A percentile compares a stretch with the other conserved stretches of the same genome.
These are phyloP conservation scores for Gymnorhina tibicen DNA, from an alignment of 2,113 vertebrate species.

Conservation along the genomic window DNA sequence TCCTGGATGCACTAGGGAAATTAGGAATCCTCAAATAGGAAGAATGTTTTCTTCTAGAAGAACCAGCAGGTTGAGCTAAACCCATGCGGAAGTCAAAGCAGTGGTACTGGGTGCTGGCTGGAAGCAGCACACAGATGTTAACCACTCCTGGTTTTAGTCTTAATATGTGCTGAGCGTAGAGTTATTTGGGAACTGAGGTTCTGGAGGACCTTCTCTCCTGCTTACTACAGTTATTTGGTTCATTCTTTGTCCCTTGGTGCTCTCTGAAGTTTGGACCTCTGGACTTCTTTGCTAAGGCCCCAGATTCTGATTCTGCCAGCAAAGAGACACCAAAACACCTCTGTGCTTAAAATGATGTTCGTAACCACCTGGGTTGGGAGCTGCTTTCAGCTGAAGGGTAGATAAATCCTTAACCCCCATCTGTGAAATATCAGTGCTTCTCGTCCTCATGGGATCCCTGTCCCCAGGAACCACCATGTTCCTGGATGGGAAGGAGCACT, in stretches of 20 bases:
- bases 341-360: accelerated
- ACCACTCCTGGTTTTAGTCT: not conserved
- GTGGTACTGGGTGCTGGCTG: not conserved
- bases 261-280: not conserved
- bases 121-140: not conserved
- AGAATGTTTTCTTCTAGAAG: not conserved
- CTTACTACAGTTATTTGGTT: not conserved
- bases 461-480: not conserved
- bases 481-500: not conserved
- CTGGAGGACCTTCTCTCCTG: not conserved
- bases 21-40: not conserved
- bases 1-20: not conserved
- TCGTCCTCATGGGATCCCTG: not conserved
- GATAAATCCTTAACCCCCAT: not conserved
- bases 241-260: not conserved
- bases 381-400: not conserved
- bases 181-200: not conserved
- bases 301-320: not conserved
- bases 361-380: not conserved
- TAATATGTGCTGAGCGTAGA: accelerated
- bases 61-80: not conserved
- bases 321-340: not conserved
- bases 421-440: not conserved
- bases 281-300: not conserved
- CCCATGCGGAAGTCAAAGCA: not conserved